Evolutionary conservation across 2,113 vertebrate species (phyloP).

Genomic region (Hyaena hyaena): DNA sequence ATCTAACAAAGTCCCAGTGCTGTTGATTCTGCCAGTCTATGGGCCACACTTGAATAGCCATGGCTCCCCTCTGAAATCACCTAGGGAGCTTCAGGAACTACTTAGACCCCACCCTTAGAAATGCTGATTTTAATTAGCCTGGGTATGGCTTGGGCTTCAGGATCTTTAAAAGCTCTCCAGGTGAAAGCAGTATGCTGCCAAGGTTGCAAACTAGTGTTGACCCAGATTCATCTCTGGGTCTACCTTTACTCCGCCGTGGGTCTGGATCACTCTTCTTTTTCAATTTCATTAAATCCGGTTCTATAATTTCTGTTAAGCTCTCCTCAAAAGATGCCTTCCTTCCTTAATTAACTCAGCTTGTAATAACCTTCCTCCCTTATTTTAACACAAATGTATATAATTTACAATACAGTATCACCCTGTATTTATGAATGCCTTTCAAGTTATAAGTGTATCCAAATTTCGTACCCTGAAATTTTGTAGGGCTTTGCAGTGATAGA

Average conservation of each 20-base stretch:
- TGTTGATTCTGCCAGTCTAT: neutral
- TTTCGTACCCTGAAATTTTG: neutral
- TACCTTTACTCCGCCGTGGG: neutral
- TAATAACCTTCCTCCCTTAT: neutral
- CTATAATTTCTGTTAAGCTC: constrained; percentile 7
- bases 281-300: neutral
- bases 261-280: neutral
- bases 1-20: neutral
- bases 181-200: neutral
- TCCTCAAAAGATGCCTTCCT: neutral
- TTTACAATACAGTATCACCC: neutral
- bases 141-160: neutral
- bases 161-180: neutral
- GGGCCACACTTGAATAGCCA: neutral
- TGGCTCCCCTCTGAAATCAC: neutral
- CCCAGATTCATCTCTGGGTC: neutral
- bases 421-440: neutral
- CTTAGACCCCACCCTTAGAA: neutral
- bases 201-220: neutral
- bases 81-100: neutral
- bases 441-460: neutral
- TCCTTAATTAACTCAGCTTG: neutral
- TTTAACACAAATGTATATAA: neutral
- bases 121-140: constrained; percentile 9
- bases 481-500: neutral